Evolutionary conservation across 2,888 invertebrate genomes (phyloP).

Genomic region (Charanyca ferruginea): DNA sequence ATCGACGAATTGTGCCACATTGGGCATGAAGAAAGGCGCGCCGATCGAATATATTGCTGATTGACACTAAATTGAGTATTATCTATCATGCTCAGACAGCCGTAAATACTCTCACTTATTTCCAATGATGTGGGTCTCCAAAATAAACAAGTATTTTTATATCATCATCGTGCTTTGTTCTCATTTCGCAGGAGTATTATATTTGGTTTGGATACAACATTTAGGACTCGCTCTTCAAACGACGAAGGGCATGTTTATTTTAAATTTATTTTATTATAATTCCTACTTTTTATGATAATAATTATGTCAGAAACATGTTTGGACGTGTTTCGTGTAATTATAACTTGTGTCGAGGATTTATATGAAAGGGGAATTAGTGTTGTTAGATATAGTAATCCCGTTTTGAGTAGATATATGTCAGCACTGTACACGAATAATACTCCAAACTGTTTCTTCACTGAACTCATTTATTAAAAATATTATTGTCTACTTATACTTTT

Average conservation of each 20-base stretch:
- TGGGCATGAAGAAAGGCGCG: slow-evolving; percentile 4
- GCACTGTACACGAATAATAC: no score
- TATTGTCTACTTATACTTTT: no score
- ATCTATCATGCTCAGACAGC: slow-evolving; percentile 40
- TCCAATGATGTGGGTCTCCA: slow-evolving; percentile 40
- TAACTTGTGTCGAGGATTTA: slow-evolving; percentile 15
- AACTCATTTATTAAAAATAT: no score
- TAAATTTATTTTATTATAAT: slow-evolving; percentile 28
- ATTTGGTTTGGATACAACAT: slow-evolving; percentile 23
- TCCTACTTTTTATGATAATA: slow-evolving; percentile 3
- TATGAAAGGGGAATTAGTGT: background rate
- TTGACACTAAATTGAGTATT: slow-evolving; percentile 47
- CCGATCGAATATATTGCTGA: slow-evolving; percentile 28
- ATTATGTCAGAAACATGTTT: slow-evolving; percentile 36
- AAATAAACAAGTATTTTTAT: slow-evolving; percentile 33
- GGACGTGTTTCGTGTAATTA: slow-evolving; percentile 12
- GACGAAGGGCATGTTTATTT: slow-evolving; percentile 40
- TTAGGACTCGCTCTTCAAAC: background rate
- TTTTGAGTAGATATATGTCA: background rate
- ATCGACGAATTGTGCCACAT: slow-evolving; percentile 5
- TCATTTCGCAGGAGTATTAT: slow-evolving; percentile 13
- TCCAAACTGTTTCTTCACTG: no score
- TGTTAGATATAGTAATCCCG: background rate
- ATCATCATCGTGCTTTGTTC: slow-evolving; percentile 3
- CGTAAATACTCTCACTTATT: slow-evolving; percentile 38